These are phyloP conservation scores for Drosophila affinis DNA, from an alignment of 2,888 invertebrate genomes.

Conservation along the genomic window DNA sequence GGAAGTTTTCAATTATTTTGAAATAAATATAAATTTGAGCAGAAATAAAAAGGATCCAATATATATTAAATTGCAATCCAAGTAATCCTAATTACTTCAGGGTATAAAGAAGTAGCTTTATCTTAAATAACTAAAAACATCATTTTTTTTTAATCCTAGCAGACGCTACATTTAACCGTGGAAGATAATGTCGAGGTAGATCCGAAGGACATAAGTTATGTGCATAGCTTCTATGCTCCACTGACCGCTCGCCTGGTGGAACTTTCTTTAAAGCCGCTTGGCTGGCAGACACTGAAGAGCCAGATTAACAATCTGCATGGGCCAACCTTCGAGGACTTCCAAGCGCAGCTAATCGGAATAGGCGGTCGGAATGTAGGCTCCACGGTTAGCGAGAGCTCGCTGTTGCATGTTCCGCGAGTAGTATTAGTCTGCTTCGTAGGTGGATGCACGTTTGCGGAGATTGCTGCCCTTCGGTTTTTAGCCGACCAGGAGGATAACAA, in stretches of 20 bases:
- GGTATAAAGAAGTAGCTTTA: no score
- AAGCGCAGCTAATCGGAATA: slow-evolving; percentile 85
- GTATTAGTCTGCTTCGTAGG: slow-evolving; percentile 98
- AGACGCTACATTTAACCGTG: slow-evolving; percentile 92
- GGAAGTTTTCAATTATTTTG: no score
- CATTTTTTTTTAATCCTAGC: slow-evolving; percentile 13
- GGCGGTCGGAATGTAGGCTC: slow-evolving; percentile 86
- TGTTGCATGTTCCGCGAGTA: slow-evolving; percentile 84
- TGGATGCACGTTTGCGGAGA: slow-evolving; percentile 98
- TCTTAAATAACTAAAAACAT: neutral
- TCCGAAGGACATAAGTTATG: slow-evolving; percentile 94
- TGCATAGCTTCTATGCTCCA: slow-evolving; percentile 97
- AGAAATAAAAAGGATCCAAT: no score
- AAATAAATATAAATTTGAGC: no score
- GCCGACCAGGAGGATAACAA: slow-evolving; percentile 91
- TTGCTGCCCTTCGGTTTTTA: slow-evolving; percentile 89
- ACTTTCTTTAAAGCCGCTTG: slow-evolving; percentile 89
- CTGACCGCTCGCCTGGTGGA: slow-evolving; percentile 94
- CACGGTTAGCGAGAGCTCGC: slow-evolving; percentile 86
- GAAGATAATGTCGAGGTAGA: slow-evolving; percentile 94
- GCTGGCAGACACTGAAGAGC: slow-evolving; percentile 92
- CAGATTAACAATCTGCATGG: slow-evolving; percentile 91
- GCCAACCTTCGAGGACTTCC: slow-evolving; percentile 88
- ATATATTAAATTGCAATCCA: no score
- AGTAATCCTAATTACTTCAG: no score